A percentile compares a stretch with the other conserved stretches of the same genome.
phyloP scores from a whole-genome alignment of 92 coral and sea anemone genomes.

The Phymanthus crucifer region DNA sequence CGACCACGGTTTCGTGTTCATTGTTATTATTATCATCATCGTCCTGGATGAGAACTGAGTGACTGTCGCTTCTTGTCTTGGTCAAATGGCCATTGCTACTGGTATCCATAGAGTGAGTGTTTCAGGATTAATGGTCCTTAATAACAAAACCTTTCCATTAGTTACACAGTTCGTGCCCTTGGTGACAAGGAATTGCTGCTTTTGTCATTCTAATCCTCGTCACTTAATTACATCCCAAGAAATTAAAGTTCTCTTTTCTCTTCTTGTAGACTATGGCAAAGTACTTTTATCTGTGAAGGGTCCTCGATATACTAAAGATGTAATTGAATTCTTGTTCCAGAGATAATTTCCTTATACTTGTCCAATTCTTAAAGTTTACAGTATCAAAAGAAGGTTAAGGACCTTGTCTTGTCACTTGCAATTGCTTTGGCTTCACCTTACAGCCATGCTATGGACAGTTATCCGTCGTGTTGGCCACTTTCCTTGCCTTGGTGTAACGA shows the following conservation, averaged over 20 bases:
- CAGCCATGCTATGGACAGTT: neutral
- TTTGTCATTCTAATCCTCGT: conserved; percentile 20
- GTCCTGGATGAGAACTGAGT: conserved; percentile 36
- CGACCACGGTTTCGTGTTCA: neutral
- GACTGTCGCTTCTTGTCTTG: conserved; percentile 25
- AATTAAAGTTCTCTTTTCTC: neutral
- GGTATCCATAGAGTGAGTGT: conserved; percentile 13
- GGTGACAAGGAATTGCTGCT: conserved; percentile 11
- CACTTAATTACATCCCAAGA: neutral
- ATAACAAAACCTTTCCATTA: conserved; percentile 14
- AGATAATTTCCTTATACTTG: neutral
- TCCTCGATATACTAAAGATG: neutral
- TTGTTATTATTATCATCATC: conserved; percentile 10
- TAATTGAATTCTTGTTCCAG: neutral
- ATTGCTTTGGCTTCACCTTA: neutral
- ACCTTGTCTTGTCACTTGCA: neutral
- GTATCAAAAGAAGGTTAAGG: conserved; percentile 1
- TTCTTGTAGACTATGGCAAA: neutral
- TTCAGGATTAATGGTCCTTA: conserved; percentile 9
- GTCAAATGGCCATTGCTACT: conserved; percentile 9
- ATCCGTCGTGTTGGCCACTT: neutral
- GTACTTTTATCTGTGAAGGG: neutral
- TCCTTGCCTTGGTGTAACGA: neutral
- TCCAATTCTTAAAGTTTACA: neutral
- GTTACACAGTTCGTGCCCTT: neutral